phyloP scores from a whole-genome alignment of 2,888 invertebrate species.

The Vanessa cardui region DNA sequence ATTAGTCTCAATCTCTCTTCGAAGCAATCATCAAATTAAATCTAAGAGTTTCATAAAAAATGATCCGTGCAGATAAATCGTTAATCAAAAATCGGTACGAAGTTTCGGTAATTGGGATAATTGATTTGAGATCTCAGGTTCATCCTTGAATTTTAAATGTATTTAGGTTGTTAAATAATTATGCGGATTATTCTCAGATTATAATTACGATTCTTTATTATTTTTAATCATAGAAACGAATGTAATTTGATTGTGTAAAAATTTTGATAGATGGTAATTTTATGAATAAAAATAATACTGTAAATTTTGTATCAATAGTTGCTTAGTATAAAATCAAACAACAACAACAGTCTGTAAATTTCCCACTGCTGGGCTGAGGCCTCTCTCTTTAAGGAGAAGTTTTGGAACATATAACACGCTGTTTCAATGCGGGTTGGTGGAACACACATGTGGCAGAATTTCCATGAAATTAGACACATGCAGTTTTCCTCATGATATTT shows the following conservation, averaged over 20 bases:
- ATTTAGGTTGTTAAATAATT: constrained; percentile 24
- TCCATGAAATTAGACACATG: no score
- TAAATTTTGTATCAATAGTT: no score
- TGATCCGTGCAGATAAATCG: constrained; percentile 8
- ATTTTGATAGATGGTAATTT: neutral
- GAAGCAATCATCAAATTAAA: neutral
- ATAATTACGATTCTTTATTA: constrained; percentile 2
- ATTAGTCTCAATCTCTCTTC: neutral
- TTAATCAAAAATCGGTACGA: constrained; percentile 15
- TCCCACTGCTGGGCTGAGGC: no score
- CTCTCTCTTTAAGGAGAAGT: no score
- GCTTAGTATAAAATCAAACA: no score
- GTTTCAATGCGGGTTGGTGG: no score
- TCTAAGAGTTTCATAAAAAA: constrained; percentile 1
- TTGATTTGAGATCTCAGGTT: constrained; percentile 25
- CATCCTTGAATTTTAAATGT: constrained; percentile 24
- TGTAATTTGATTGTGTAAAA: neutral
- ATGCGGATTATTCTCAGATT: constrained; percentile 7
- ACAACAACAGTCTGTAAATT: no score
- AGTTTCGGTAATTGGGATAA: constrained; percentile 29
- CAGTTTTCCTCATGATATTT: no score
- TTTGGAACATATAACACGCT: no score
- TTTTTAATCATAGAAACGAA: neutral
- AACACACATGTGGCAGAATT: no score
- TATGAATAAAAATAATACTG: no score